Percentiles rank a stretch among this genome's conserved stretches.
Evolutionary conservation across 2,797 vertebrate species (phyloP).

Genomic region (Cuculus canorus): DNA sequence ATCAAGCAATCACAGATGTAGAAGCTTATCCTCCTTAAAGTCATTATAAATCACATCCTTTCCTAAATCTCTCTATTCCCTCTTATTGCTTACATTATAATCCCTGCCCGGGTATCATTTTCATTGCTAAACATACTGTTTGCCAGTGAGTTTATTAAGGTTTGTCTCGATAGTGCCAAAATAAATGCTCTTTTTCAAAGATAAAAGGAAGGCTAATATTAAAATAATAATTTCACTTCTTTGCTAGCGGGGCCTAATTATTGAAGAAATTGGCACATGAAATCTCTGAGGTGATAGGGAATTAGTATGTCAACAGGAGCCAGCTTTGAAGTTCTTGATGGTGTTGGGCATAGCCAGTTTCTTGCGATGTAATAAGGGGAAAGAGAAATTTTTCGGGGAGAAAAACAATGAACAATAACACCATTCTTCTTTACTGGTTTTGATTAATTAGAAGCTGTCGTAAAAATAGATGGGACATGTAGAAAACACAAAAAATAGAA

Average conservation of each 20-base stretch:
- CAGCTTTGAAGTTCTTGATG: constrained; percentile 81
- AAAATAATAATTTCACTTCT: constrained; percentile 73
- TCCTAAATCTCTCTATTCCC: constrained; percentile 88
- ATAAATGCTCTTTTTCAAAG: constrained; percentile 75
- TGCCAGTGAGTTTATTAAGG: constrained; percentile 84
- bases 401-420: neutral
- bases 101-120: constrained; percentile 83
- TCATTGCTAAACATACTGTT: constrained; percentile 85
- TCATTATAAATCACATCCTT: constrained; percentile 91
- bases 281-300: constrained; percentile 75
- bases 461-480: neutral
- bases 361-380: neutral
- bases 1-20: constrained; percentile 85
- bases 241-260: constrained; percentile 61
- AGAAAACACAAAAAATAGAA: neutral
- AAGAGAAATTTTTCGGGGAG: neutral
- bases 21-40: constrained; percentile 88
- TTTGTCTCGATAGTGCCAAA: constrained; percentile 80
- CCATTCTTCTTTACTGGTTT: neutral
- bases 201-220: constrained; percentile 80
- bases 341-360: constrained; percentile 47
- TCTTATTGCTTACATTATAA: constrained; percentile 82
- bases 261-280: constrained; percentile 58
- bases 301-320: constrained; percentile 40
- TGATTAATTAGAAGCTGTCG: neutral